Conservation (phyloP, 2,113 vertebrate species). For the Cinclus mexicanus region DNA sequence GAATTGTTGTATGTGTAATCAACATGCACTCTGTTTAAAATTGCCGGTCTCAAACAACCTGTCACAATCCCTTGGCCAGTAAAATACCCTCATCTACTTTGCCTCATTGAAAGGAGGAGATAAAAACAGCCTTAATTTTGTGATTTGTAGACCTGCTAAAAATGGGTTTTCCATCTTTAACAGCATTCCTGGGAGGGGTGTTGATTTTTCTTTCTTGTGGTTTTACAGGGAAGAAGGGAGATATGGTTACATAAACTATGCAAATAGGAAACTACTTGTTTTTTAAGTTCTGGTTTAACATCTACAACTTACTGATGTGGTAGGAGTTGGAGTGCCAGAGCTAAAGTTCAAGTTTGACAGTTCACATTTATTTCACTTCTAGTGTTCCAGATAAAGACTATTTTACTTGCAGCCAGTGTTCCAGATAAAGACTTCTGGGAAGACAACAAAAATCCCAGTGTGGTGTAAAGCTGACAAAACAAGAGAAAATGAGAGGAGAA, state of each 20-base stretch:
- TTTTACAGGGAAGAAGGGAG: background rate
- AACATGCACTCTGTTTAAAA: background rate
- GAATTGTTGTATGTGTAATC: background rate
- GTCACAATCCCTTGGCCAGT: background rate
- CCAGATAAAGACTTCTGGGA: background rate
- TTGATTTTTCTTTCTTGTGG: background rate
- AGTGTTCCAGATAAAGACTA: background rate
- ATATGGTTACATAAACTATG: background rate
- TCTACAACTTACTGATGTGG: background rate
- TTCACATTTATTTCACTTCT: conserved; percentile 14
- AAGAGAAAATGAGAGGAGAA: conserved; percentile 19
- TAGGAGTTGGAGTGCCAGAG: background rate
- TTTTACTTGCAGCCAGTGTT: background rate
- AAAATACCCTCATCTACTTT: background rate
- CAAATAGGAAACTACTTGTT: background rate
- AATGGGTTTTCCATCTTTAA: background rate
- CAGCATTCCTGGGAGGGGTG: background rate
- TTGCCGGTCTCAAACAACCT: background rate
- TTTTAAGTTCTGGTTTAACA: background rate
- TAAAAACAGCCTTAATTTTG: background rate
- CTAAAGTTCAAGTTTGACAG: background rate
- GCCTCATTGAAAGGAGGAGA: background rate
- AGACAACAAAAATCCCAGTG: conserved; percentile 1
- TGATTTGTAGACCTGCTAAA: background rate
- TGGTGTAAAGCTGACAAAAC: conserved; percentile 41